Evolutionary conservation across 1,140 invertebrate genomes (phyloP).

Genomic region (Drosophila malerkotliana): DNA sequence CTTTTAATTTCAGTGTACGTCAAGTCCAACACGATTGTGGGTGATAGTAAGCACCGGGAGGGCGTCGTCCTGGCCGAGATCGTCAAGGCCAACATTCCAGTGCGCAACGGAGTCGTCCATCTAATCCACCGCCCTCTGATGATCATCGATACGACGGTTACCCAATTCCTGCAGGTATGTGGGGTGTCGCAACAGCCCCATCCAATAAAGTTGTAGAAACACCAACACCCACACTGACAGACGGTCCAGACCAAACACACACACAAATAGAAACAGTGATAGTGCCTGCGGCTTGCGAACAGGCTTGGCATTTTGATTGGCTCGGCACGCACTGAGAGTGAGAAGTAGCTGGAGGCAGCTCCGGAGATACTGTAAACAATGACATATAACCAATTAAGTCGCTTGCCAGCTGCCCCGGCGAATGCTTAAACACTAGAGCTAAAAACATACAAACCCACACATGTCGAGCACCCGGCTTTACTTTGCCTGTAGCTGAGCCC

Average conservation of each 20-base stretch:
- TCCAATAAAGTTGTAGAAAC: constrained; percentile 23
- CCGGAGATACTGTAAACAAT: constrained; percentile 1
- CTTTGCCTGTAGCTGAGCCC: constrained; percentile 67
- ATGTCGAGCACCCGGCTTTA: constrained; percentile 8
- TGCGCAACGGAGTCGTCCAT: constrained; percentile 96
- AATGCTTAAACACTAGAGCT: constrained; percentile 42
- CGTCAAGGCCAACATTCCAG: constrained; percentile 95
- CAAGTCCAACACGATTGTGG: constrained; percentile 93
- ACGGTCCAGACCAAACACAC: constrained; percentile 16
- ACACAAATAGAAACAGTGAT: constrained; percentile 30
- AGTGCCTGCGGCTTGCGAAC: constrained; percentile 55
- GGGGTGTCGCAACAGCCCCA: constrained; percentile 24
- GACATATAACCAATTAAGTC: constrained; percentile 15
- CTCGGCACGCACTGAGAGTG: constrained; percentile 48
- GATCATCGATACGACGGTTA: constrained; percentile 93
- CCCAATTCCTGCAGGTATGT: constrained; percentile 92
- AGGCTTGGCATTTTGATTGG: constrained; percentile 68
- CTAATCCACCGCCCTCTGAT: constrained; percentile 95
- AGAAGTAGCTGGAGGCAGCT: constrained; percentile 21
- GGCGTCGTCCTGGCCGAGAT: constrained; percentile 95
- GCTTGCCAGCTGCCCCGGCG: constrained; percentile 34
- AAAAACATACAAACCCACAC: constrained; percentile 33
- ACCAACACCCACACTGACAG: constrained; percentile 15
- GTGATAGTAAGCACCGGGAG: constrained; percentile 89
- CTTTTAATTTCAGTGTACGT: constrained; percentile 88